Base-by-base conservation (phyloP, 2,797 vertebrate genomes). In the Odontamblyopus lacepedii region DNA sequence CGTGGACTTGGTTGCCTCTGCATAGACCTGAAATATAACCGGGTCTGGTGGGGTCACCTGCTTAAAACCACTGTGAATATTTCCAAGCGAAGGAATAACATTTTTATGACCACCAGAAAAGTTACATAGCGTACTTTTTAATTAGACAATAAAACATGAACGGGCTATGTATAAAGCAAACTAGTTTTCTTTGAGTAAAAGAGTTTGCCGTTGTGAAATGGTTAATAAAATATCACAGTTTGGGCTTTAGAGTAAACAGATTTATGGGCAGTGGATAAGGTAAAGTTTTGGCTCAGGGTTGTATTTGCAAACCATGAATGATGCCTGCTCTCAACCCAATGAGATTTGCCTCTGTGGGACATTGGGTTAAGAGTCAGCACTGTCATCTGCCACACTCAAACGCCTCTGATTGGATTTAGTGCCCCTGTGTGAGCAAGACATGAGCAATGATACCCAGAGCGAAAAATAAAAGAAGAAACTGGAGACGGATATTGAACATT, bases 221-320 rank as follows among this genome's bases (percentile, higher is more conserved):
- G 8, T 26, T 23, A 23, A 57, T 57, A 57, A 26, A 57, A 57
- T 27, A 26, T 26, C 9, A 26, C 55, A 26, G 23, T 85, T 77
- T 72, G 63, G 81, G 74, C 77, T 18, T 59, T 50, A 11, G 29
- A 63, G 30, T 18, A 69, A 38, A 38, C 73, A 68, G 51, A 68
- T 44, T 63, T 18, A 55, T 19, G 66, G 44, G 51, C 18, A 18
- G 67, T 57, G 19, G 35, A 60, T 56, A 11, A 19, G 63, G 51
- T 65, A 72, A 79, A 73, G 41, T 16, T 69, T 64, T 55, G 68
- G 63, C 50, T 0, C 1, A 19, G 51, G 67, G 35, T 71, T 11
- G 2, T 63, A 5, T 77, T 74, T 72, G 57, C 26, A 71, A 81
- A 68, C 51, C 59, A 12, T 63, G 60, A 41, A 53, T 66, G 29